Base-by-base conservation (phyloP, 2,888 invertebrate species). In the Tribolium freemani region DNA sequence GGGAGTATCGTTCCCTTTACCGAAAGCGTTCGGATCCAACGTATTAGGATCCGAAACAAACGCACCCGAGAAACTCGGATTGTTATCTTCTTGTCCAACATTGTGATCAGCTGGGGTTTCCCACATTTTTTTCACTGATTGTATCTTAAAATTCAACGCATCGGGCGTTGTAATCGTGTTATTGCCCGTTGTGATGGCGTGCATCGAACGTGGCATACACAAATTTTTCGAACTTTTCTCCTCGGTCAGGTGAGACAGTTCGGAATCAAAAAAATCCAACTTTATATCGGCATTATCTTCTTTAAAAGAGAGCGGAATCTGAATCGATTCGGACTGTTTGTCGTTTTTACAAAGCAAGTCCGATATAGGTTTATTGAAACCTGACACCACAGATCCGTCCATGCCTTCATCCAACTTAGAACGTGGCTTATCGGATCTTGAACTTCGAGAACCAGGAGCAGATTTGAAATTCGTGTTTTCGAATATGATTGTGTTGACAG, bases 61-160 rank as follows among this genome's bases (percentile, higher is more conserved):
- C 3, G 88, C 86, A 11, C 86, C 86, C 0, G 86, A 76, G 46
- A 84, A 83, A 71, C 78, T 84, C 57, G 79, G 80, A 75, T 73
- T 83, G 68, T 71, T 75, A 69, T 85, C 86, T 84, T 91, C 87
- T 84, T 89, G 87, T 16, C 80, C 79, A 79, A 90, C 87, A 54
- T 87, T 86, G 77, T 89, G 89, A 81, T 93, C 92, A 13, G 76
- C 53, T 6, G 75, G 73, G 1, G 76, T 78, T 82, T 95, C 94
- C 94, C 94, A 95, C 11, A 94, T 93, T 75, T 94, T 95, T 87
- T 97, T 97, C 51, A 97, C 97, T 76, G 96, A 95, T 44, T 96
- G 96, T 80, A 97, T 97, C 88, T 97, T 97, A 88, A 95, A 91
- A 88, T 96, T 96, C 77, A 97, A 90, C 10, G 84, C 84, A 86